Evolutionary conservation across 2,888 invertebrate genomes (phyloP), one percentile per base, ranked within the genome.

Genomic region (Leptinotarsa rubiginosa): DNA sequence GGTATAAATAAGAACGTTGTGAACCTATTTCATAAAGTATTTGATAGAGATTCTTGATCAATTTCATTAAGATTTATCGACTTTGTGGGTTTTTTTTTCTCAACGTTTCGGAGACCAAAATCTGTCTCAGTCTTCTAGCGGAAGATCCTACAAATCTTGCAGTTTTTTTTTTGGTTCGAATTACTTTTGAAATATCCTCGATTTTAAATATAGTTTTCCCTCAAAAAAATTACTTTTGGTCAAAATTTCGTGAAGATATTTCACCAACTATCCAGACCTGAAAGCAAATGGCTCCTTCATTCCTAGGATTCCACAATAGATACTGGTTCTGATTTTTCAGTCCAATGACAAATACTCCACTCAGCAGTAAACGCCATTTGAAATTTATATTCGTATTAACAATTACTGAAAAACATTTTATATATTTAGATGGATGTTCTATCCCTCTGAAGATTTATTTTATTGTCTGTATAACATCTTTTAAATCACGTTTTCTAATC

Each of bases 321-420:
- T 31, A 25, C 31, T n/a, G 62, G 62, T 62, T 31, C 41, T n/a
- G 5, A 62, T 62, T 15, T 56, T 47, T 69, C 47, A 56, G 22
- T 56, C 56, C 47, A 56, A 56, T 25, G 56, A 2, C n/a, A 31
- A 69, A 47, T 47, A 47, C 49, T 47, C 18, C 66, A 41, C 68
- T 10, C 16, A 59, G 67, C 41, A 71, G 31, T 72, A 72, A 72
- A 72, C 59, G 72, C 72, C 72, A 72, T 49, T 20, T 15, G 47
- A 67, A 72, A 72, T 72, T 72, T 72, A 72, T 67, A 67, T 67
- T 31, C 65, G 64, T 41, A 65, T 49, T 54, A 65, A 65, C 71
- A 56, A 69, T 69, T 41, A 69, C 54, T 69, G 56, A 41, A n/a
- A 69, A 56, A 56, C 69, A 69, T 56, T 47, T 69, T 47, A 52